Evolutionary conservation across 2,888 invertebrate genomes (phyloP), one percentile per base, ranked within the genome.

Genomic region (Rhagium mordax): DNA sequence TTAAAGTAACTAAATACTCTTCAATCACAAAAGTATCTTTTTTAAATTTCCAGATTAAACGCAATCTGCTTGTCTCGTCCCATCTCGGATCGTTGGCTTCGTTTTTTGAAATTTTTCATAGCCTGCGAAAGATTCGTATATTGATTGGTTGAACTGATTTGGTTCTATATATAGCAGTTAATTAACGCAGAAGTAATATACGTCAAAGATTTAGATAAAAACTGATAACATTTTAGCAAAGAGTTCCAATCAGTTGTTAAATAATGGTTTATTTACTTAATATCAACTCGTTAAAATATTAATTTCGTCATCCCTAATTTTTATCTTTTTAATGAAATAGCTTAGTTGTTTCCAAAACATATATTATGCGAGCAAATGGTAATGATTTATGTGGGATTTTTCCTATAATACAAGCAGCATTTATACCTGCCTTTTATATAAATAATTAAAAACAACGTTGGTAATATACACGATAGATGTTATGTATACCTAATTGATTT

Each of bases 201-300:
- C 59, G 59, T 59, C 33, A 59, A 29, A 33, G 16, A 15, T 33
- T 29, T 62, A 47, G 27, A 62, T 49, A 27, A 48, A 18, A 5
- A 8, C 20, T 62, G 62, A 62, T 62, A 49, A 62, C 10, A 27
- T 47, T 48, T 2, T 62, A 48, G 27, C 8, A 20, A 62, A 62
- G n/a, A 7, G 16, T 24, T 48, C 24, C 18, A 21, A n/a, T 16
- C 55, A 48, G 62, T 20, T 48, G n/a, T 20, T 15, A 62, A 47
- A 62, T 27, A 21, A 48, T 62, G 13, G 13, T 62, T 18, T 33
- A 59, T 33, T 21, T 62, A 3, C 2, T 62, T 51, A 27, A 16
- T 18, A 15, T 57, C 33, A 18, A 16, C 13, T 33, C 29, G 33
- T 18, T 8, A 59, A 16, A 55, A 55, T 13, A 59, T 59, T 13